Conservation (phyloP, 1,140 invertebrate genomes). For the Orius insidiosus region DNA sequence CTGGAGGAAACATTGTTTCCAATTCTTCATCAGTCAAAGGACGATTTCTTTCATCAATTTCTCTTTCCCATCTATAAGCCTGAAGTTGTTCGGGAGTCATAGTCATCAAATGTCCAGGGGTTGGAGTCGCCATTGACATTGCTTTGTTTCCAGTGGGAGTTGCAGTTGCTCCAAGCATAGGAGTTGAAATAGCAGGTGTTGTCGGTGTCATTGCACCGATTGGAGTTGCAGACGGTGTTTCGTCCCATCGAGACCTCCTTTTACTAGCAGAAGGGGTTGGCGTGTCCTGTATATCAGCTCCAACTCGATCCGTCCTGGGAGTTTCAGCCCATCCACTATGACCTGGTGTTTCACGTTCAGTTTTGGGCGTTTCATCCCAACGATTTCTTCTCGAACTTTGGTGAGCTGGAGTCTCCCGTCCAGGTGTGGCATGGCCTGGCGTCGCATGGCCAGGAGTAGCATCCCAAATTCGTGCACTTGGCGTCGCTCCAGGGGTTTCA, state of each 20-base stretch:
- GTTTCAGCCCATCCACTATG: constrained; percentile 97
- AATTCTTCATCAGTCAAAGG: constrained; percentile 93
- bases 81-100: constrained; percentile 99
- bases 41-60: constrained; percentile 95
- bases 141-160: constrained; percentile 93
- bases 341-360: constrained; percentile 88
- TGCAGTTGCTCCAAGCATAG: constrained; percentile 35
- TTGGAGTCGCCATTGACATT: constrained; percentile 95
- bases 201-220: constrained; percentile 30
- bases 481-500: constrained; percentile 85
- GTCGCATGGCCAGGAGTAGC: constrained; percentile 81
- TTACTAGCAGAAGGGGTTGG: constrained; percentile 88
- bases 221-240: constrained; percentile 63
- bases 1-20: constrained; percentile 91
- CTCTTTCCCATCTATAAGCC: constrained; percentile 95
- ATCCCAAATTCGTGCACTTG: constrained; percentile 85
- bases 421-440: constrained; percentile 71
- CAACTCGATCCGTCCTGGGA: constrained; percentile 71
- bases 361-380: constrained; percentile 99
- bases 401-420: constrained; percentile 71
- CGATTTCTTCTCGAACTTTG: constrained; percentile 69
- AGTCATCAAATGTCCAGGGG: constrained; percentile 78
- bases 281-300: constrained; percentile 54
- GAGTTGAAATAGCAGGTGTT: constrained; percentile 37
- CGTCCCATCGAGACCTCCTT: constrained; percentile 88